Conservation (phyloP, 2,888 invertebrate genomes). For the Drosophila multiciliata region DNA sequence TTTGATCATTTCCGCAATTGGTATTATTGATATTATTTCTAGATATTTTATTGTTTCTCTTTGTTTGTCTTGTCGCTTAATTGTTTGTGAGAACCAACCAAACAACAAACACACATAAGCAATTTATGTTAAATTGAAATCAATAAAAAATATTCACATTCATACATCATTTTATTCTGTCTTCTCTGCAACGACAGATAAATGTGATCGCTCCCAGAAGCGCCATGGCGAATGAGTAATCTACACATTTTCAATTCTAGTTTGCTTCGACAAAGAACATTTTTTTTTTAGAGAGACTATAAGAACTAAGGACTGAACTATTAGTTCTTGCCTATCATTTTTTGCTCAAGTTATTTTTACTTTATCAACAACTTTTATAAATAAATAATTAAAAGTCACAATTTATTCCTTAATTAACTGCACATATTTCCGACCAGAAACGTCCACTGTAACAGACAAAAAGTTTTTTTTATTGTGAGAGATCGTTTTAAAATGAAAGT, state of each 20-base stretch:
- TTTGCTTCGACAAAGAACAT: background rate
- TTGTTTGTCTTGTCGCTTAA: conserved; percentile 33
- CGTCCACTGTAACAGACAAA: background rate
- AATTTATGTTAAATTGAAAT: conserved; percentile 72
- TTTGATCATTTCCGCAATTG: conserved; percentile 51
- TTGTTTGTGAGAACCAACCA: conserved; percentile 63
- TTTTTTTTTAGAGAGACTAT: background rate
- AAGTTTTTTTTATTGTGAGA: background rate
- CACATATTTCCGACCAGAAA: background rate
- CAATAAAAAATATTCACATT: conserved; percentile 69
- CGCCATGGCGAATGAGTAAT: conserved; percentile 63
- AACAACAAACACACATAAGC: conserved; percentile 37
- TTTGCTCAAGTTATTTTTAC: background rate
- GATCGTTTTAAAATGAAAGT: background rate
- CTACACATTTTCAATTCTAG: conserved; percentile 26
- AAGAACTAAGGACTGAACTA: background rate
- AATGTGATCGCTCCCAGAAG: conserved; percentile 18
- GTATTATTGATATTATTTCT: background rate
- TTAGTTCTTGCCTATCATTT: background rate
- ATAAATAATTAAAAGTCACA: too few species aligned
- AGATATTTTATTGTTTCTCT: conserved; percentile 12
- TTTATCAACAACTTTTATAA: background rate
- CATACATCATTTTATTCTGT: conserved; percentile 41
- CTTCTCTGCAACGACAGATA: conserved; percentile 5
- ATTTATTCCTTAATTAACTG: background rate